Base-by-base conservation (phyloP, 2,113 vertebrate genomes). In the Sceloporus tristichus region DNA sequence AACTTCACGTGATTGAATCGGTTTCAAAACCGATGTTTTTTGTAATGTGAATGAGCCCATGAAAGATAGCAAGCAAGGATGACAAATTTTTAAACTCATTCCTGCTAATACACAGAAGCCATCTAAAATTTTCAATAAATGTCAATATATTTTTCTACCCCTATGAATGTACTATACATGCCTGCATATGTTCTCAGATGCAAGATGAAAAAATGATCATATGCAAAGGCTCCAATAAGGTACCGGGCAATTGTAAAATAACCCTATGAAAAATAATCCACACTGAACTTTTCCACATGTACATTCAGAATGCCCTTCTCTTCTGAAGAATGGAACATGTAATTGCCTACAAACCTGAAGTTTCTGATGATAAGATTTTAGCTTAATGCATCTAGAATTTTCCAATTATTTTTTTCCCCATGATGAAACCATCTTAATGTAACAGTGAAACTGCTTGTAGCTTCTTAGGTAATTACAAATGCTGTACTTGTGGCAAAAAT, bases 401-500 rank as follows among this genome's bases (percentile, higher is more conserved):
- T 8, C 18, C 34, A 34, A 13, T 27, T 21, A 66, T 5, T 7
- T 6, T 34, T 13, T 42, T 59, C 79, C 34, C 29, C 16, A 75
- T 53, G 10, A 34, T 77, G 19, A 83, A 42, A 25, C 14, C 25
- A 56, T 2, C 62, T 87, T 56, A 42, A 85, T 59, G 10, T 21
- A 53, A 70, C 1, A 59, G 11, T n/a, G 38, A 53, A 75, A 21
- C 79, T 42, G 1, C 2, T 7, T 38, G 62, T 66, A 2, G 5
- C 66, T 53, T 18, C 38, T 29, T 59, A n/a, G 42, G 11, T 70
- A 71, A 79, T 86, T 4, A 5, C 5, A 70, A 89, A 84, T 11
- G 84, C 59, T 87, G 8, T 76, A 79, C 87, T 71, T n/a, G 92
- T 53, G 85, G 29, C 29, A 85, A 79, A 29, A 34, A 70, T 66